Base-by-base conservation (phyloP, 1,140 invertebrate genomes). In the Nephotettix cincticeps region DNA sequence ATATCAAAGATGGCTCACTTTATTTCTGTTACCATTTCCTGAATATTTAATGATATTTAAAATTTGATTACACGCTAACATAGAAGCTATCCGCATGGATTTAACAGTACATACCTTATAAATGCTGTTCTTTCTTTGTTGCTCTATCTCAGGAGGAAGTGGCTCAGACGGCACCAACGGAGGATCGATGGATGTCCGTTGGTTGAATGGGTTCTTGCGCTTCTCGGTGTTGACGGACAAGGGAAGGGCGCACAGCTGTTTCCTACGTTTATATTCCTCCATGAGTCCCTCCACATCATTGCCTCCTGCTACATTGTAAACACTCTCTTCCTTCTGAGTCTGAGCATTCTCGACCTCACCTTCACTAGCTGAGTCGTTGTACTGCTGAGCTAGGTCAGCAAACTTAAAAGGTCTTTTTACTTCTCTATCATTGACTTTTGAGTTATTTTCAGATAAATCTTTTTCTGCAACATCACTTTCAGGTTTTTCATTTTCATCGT, bases 111-210 rank as follows among this genome's bases (percentile, higher is more conserved):
- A 81, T 80, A 91, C 92, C 84, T 94, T 95, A 68, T 89, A 88
- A 56, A 94, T 90, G 70, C 92, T 93, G 21, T 86, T 85, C 67
- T 87, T 87, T 72, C 89, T 86, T 79, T 94, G 91, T 72, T 89
- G 87, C 75, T 92, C 90, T 27, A 91, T 89, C 77, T 93, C 91
- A 3, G 89, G 88, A 25, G 86, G 89, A 14, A 88, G 84, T 0
- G 85, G 83, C 75, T 87, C 84, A 28, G 85, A 80, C 72, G 86
- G 84, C 47, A 85, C 81, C 45, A 85, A 71, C 21, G 80, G 78
- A 40, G 25, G 47, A 14, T 71, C 69, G 9, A 71, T 72, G 1
- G 68, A 68, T 13, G 65, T 70, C 25, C 36, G 30, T 61, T 56
- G 29, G n/a, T 61, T 47, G 67, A 78, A 78, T 4, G 77, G 76